phyloP scores from a whole-genome alignment of 2,797 vertebrate genomes.

The Betta splendens region DNA sequence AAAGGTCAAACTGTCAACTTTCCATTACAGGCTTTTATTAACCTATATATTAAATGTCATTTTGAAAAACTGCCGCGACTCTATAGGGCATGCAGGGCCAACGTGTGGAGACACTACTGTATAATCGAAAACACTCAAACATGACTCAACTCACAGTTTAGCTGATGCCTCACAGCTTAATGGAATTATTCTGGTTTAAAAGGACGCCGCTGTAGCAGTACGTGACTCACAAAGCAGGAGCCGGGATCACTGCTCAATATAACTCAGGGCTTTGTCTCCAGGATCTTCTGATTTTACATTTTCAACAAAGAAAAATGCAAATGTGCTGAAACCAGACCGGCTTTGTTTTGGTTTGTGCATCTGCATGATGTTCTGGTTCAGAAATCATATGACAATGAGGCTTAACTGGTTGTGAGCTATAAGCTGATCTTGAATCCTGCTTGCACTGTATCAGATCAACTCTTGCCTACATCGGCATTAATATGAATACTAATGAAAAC shows the following conservation, averaged over 20 bases:
- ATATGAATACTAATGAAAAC: neutral
- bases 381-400: conserved; percentile 39
- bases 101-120: conserved; percentile 16
- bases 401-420: conserved; percentile 40
- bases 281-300: conserved; percentile 29
- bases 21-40: conserved; percentile 14
- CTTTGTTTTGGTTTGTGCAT: conserved; percentile 31
- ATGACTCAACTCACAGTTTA: conserved; percentile 19
- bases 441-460: conserved; percentile 14
- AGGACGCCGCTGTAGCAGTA: conserved; percentile 30
- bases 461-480: conserved; percentile 1
- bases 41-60: conserved; percentile 2
- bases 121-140: conserved; percentile 28
- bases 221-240: conserved; percentile 46
- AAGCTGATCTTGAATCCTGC: conserved; percentile 14
- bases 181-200: conserved; percentile 43
- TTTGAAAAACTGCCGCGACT: neutral
- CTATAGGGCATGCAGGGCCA: neutral
- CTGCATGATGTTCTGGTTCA: conserved; percentile 16
- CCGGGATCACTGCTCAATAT: conserved; percentile 42
- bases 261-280: conserved; percentile 49
- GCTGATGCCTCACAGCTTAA: conserved; percentile 44
- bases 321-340: conserved; percentile 36
- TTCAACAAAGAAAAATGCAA: conserved; percentile 38
- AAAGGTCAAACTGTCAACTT: conserved; percentile 21